Percentiles rank a stretch among this genome's conserved stretches.
Evolutionary conservation across 2,113 vertebrate species (phyloP).

Genomic region (Fregata magnificens): DNA sequence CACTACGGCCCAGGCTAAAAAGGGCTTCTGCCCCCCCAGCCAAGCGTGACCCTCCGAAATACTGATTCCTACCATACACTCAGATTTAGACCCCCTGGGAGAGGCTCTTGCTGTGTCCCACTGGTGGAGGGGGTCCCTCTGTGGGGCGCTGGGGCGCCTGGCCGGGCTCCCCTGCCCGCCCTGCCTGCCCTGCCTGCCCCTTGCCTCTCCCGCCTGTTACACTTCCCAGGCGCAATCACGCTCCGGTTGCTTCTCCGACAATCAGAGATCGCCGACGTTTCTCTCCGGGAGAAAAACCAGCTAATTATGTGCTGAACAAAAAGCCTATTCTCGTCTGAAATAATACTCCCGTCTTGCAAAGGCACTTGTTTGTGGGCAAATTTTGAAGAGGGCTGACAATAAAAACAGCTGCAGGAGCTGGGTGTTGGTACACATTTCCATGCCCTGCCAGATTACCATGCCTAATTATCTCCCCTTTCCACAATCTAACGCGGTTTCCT

Average conservation of each 20-base stretch:
- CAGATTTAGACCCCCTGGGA: neutral
- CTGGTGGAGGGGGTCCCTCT: neutral
- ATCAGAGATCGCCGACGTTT: neutral
- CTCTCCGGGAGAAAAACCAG: neutral
- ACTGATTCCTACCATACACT: rapidly evolving
- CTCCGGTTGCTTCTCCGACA: neutral
- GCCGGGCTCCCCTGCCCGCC: neutral
- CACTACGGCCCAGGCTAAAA: rapidly evolving
- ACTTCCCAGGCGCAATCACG: neutral
- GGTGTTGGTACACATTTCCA: conserved; percentile 48
- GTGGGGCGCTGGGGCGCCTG: rapidly evolving
- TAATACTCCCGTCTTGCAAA: neutral
- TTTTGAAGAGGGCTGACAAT: conserved; percentile 44
- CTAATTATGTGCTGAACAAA: conserved; percentile 56
- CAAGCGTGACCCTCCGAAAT: neutral
- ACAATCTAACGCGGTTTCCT: neutral
- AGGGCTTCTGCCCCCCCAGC: neutral
- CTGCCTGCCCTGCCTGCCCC: neutral
- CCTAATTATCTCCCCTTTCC: conserved; percentile 21
- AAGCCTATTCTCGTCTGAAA: conserved; percentile 23
- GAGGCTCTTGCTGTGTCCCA: neutral
- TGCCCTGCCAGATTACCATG: conserved; percentile 6
- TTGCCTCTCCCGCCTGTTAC: neutral
- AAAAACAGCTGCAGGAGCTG: conserved; percentile 48
- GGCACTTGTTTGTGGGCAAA: conserved; percentile 56